These are phyloP conservation scores for Philotrypesis tridentata DNA, from an alignment of 1,140 invertebrate species.

Conservation along the genomic window DNA sequence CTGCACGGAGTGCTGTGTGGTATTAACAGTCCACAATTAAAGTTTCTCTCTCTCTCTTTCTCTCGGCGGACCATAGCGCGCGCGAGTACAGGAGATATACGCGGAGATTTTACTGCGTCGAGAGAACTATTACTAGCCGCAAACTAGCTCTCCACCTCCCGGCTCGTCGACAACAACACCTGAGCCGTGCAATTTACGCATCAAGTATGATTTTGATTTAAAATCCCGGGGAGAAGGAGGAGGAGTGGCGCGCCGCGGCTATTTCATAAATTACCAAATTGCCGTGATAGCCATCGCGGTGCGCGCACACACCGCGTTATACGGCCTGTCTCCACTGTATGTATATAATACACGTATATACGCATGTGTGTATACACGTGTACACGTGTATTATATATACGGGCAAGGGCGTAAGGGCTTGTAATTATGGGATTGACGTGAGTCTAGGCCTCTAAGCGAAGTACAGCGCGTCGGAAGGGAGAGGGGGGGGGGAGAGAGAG, in stretches of 20 bases:
- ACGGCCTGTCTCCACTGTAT: too few relatives aligned
- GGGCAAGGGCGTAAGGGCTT: conserved; percentile 11
- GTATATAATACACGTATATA: too few relatives aligned
- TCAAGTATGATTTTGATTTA: conserved; percentile 31
- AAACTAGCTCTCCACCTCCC: background rate
- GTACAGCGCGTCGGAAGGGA: background rate
- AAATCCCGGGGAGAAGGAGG: conserved; percentile 9
- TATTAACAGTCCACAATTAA: background rate
- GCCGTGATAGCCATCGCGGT: conserved; percentile 19
- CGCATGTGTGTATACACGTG: too few relatives aligned
- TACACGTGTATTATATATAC: background rate
- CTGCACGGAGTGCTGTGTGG: too few relatives aligned
- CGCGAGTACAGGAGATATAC: too few relatives aligned
- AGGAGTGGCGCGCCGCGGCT: background rate
- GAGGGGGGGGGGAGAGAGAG: too few relatives aligned
- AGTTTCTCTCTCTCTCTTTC: background rate
- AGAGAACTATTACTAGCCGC: background rate
- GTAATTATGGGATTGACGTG: conserved; percentile 38
- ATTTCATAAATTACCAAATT: conserved; percentile 45
- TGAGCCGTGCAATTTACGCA: conserved; percentile 30
- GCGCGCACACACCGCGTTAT: too few relatives aligned
- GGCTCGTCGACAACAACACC: background rate
- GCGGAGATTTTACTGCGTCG: background rate
- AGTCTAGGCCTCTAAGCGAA: background rate
- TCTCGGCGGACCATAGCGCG: too few relatives aligned